Evolutionary conservation across 2,888 invertebrate genomes (phyloP).

Genomic region (Drosophila kuntzei): DNA sequence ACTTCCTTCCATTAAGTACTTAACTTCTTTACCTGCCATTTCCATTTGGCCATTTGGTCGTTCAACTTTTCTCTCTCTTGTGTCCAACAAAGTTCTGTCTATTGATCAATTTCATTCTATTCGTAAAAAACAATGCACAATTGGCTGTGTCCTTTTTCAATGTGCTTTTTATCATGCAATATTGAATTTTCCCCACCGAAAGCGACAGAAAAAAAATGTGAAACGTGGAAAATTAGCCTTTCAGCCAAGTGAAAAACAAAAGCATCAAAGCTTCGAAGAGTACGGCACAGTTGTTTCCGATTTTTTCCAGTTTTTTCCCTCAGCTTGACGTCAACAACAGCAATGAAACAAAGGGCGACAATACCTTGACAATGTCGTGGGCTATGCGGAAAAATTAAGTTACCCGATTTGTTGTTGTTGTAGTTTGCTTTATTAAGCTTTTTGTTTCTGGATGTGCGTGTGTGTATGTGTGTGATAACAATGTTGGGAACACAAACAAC

Average conservation of each 20-base stretch:
- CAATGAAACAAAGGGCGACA: slow-evolving; percentile 38
- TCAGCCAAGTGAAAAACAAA: slow-evolving; percentile 15
- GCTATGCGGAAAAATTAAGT: slow-evolving; percentile 67
- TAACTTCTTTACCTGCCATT: not conserved
- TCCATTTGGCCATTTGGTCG: not conserved
- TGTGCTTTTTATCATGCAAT: slow-evolving; percentile 11
- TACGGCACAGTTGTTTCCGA: slow-evolving; percentile 18
- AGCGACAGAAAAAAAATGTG: slow-evolving; percentile 7
- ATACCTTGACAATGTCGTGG: slow-evolving; percentile 49
- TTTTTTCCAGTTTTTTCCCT: slow-evolving; percentile 17
- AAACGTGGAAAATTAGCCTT: slow-evolving; percentile 48
- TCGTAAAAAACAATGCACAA: slow-evolving; percentile 39
- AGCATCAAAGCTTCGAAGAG: slow-evolving; percentile 23
- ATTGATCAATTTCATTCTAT: slow-evolving; percentile 22
- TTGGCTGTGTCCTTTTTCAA: slow-evolving; percentile 12
- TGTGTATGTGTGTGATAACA: slow-evolving; percentile 33
- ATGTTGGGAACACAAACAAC: slow-evolving; percentile 30
- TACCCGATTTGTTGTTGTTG: slow-evolving; percentile 48
- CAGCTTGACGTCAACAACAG: slow-evolving; percentile 29
- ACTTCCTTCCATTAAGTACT: not conserved
- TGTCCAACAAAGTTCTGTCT: slow-evolving; percentile 2
- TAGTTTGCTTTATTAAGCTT: slow-evolving; percentile 58
- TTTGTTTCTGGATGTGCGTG: slow-evolving; percentile 42
- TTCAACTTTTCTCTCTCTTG: not conserved
- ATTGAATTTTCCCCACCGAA: slow-evolving; percentile 37